Percentiles rank a stretch among this genome's conserved stretches.
These are phyloP conservation scores for Stegostoma tigrinum DNA, from an alignment of 2,113 vertebrate genomes.

Conservation along the genomic window DNA sequence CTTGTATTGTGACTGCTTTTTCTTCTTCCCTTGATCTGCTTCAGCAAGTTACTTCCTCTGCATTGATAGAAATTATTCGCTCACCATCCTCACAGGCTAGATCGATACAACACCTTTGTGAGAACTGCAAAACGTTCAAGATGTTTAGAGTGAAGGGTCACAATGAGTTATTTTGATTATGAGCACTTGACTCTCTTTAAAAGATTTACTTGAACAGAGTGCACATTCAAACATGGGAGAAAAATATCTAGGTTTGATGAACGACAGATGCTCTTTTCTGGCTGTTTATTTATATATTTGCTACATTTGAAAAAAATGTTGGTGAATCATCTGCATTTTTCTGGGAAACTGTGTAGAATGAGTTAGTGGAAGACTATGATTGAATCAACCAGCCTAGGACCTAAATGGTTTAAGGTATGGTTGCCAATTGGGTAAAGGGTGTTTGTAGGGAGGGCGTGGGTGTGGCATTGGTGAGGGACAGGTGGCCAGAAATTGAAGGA, in stretches of 20 bases:
- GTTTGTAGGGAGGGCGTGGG: not conserved
- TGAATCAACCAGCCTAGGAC: not conserved
- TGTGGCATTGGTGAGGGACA: not conserved
- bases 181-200: constrained; percentile 10
- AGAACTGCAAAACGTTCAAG: not conserved
- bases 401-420: not conserved
- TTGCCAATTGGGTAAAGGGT: not conserved
- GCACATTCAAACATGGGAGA: not conserved
- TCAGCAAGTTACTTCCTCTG: not conserved
- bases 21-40: not conserved
- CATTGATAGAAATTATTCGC: not conserved
- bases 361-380: not conserved
- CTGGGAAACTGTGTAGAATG: not conserved
- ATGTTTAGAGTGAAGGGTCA: not conserved
- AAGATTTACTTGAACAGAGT: constrained; percentile 3
- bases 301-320: not conserved
- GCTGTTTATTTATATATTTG: not conserved
- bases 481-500: not conserved
- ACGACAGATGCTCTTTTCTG: not conserved
- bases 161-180: not conserved
- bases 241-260: not conserved
- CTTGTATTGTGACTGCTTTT: not conserved
- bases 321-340: not conserved
- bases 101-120: not conserved
- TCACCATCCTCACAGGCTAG: not conserved